A percentile compares a stretch with the other conserved stretches of the same genome.
Conservation (phyloP, 2,888 invertebrate species). For the Synanthedon myopaeformis region DNA sequence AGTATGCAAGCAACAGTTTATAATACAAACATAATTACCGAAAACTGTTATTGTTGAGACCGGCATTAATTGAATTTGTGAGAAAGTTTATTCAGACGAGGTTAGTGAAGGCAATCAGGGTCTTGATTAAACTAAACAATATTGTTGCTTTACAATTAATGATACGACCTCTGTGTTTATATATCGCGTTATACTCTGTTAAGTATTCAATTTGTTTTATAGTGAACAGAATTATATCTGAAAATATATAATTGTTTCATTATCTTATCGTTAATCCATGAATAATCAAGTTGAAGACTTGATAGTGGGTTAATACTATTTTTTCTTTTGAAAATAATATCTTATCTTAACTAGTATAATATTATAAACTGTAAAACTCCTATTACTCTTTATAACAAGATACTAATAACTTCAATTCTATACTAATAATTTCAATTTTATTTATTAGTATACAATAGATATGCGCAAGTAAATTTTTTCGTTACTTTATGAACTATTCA, state of each 20-base stretch:
- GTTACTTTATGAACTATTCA: too few relatives aligned
- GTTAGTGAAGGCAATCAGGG: conserved; percentile 50
- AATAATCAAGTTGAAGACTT: too few relatives aligned
- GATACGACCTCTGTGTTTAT: conserved; percentile 18
- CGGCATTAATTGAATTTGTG: conserved; percentile 56
- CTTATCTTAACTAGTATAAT: too few relatives aligned
- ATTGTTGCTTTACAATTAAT: conserved; percentile 49
- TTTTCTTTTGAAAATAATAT: too few relatives aligned
- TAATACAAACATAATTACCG: conserved; percentile 51
- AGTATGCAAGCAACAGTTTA: conserved; percentile 25
- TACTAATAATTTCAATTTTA: too few relatives aligned
- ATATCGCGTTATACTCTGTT: background rate
- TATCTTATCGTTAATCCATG: background rate
- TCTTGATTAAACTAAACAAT: conserved; percentile 63
- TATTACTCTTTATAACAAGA: too few relatives aligned
- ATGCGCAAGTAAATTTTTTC: too few relatives aligned
- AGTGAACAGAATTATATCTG: too few relatives aligned
- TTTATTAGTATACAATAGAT: too few relatives aligned
- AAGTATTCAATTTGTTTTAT: background rate
- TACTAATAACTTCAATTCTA: too few relatives aligned
- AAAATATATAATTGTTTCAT: background rate
- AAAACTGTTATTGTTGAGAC: conserved; percentile 61
- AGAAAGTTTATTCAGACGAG: conserved; percentile 57
- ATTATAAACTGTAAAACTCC: too few relatives aligned
- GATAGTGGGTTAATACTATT: too few relatives aligned